Conservation (phyloP, 2,888 invertebrate species). For the Vannuccia rotundouncinata region DNA sequence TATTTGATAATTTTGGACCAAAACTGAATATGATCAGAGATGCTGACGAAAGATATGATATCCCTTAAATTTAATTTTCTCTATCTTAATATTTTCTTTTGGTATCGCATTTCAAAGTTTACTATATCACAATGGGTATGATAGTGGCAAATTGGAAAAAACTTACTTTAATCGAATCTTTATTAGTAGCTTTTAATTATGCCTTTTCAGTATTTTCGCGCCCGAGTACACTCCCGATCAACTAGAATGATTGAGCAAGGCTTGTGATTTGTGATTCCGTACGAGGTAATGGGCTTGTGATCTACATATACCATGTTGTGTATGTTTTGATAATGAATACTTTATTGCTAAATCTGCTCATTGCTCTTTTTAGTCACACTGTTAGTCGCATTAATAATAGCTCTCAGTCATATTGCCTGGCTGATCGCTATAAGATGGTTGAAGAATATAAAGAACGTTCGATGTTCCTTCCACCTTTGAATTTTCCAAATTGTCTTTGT, state of each 20-base stretch:
- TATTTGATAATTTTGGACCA: conserved; percentile 33
- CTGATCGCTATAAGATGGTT: conserved; percentile 34
- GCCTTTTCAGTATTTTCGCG: conserved; percentile 23
- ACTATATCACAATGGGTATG: conserved; percentile 32
- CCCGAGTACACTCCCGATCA: conserved; percentile 2
- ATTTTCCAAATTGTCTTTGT: conserved; percentile 14
- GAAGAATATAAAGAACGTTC: conserved; percentile 34
- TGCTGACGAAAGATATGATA: conserved; percentile 35
- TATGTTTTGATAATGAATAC: conserved; percentile 29
- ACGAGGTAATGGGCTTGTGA: conserved; percentile 17
- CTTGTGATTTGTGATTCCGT: neutral
- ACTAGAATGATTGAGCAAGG: neutral
- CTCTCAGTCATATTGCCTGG: conserved; percentile 35
- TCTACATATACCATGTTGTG: neutral
- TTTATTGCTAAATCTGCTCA: conserved; percentile 32
- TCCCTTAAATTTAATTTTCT: conserved; percentile 34
- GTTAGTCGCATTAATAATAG: conserved; percentile 31
- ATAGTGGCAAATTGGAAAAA: neutral
- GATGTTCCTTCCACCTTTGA: conserved; percentile 34
- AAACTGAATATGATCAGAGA: conserved; percentile 37
- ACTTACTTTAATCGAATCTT: too few relatives aligned
- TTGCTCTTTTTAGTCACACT: conserved; percentile 36
- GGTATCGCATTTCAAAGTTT: conserved; percentile 35
- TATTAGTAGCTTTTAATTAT: too few relatives aligned
- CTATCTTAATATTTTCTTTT: conserved; percentile 38